A percentile compares a stretch with the other conserved stretches of the same genome.
phyloP scores from a whole-genome alignment of 2,113 vertebrate genomes.

The Mormyrus iriodes region DNA sequence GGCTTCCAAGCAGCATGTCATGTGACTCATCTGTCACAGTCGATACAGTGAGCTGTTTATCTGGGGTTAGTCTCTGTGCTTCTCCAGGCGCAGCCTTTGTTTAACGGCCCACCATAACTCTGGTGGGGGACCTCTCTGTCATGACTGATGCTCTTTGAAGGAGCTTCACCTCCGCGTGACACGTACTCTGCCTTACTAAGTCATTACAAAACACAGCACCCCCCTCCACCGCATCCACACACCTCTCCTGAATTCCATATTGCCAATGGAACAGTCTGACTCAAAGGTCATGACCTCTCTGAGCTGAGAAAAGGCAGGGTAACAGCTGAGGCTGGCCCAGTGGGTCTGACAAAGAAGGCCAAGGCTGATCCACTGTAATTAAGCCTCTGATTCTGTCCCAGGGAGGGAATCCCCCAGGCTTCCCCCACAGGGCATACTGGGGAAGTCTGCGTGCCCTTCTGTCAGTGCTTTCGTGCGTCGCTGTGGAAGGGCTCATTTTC shows the following conservation, averaged over 20 bases:
- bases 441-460: neutral
- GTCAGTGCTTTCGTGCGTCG: neutral
- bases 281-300: slow-evolving; percentile 30
- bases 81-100: neutral
- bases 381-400: slow-evolving; percentile 19
- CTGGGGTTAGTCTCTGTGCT: neutral
- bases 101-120: neutral
- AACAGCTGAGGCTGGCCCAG: slow-evolving; percentile 27
- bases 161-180: neutral
- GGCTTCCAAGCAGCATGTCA: neutral
- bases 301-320: neutral
- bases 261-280: neutral
- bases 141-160: neutral
- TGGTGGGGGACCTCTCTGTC: neutral
- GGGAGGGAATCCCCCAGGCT: neutral
- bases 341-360: slow-evolving; percentile 27
- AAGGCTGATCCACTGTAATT: slow-evolving; percentile 32
- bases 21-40: neutral
- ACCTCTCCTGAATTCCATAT: neutral
- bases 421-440: neutral
- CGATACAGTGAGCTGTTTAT: neutral
- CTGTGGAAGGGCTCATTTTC: neutral
- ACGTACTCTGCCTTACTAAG: neutral
- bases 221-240: neutral
- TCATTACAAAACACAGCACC: neutral